Evolutionary conservation across 2,797 vertebrate species (phyloP), one percentile per base, ranked within the genome.

Genomic region (Meriones psammophilus): DNA sequence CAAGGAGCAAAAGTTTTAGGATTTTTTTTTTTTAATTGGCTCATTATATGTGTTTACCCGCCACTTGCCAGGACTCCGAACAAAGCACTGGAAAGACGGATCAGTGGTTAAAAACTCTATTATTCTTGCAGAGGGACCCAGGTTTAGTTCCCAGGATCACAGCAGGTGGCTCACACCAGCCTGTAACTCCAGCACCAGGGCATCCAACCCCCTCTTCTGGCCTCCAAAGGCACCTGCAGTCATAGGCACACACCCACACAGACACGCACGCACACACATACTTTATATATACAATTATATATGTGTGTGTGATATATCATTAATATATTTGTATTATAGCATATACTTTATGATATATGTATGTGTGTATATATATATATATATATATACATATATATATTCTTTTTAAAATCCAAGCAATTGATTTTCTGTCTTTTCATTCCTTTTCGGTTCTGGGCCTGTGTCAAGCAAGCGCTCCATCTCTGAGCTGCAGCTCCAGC

Each of bases 351-450:
- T 64, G 28, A 20, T 46, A 64, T 64, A 42, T 66, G 46, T 64
- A 12, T 62, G n/a, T n/a, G n/a, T n/a, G n/a, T n/a, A n/a, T n/a
- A n/a, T n/a, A n/a, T 64, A 42, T 66, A 64, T 64, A 12, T 62
- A 17, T 42, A 46, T 33, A 33, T 42, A 33, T 22, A 33, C 50
- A 71, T 71, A 36, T 36, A 56, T 54, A 33, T 22, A 13, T 36
- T 56, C 24, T 69, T 73, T 71, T 28, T 5, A 36, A 39, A 89
- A 89, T 80, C 46, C 62, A 85, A 94, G 58, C 14, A 60, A 68
- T 36, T 66, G 30, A 69, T 73, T 94, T 97, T 94, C 74, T 90
- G 28, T 33, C 26, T 88, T 83, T 96, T 69, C 66, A 18, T 36
- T 20, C n/a, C 66, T 71, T 71, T 33, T 33, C 0, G 13, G 42